Evolutionary conservation across 2,113 vertebrate species (phyloP), one percentile per base, ranked within the genome.

Genomic region (Cacatua alba): DNA sequence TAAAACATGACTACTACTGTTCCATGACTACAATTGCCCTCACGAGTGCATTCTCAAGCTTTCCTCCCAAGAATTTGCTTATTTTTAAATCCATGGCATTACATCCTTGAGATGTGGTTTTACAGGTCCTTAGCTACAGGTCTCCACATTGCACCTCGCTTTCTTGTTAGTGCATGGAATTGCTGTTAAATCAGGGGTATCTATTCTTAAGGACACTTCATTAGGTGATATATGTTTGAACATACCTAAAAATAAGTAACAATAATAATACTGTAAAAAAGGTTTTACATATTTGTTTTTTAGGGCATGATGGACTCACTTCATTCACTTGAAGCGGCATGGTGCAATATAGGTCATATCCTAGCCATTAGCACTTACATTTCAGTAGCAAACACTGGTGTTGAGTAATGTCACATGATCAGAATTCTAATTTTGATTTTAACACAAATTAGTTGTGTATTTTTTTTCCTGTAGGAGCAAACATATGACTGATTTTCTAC

Each of bases 341-440:
- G 2, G 20, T 90, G 83, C 52, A 95, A 92, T 86, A 95, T 82
- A 96, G 96, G 97, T 97, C 96, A 95, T 35, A 52, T 51, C 92
- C 90, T 94, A 91, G 94, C 94, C 92, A 97, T 89, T 90, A 97
- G 94, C 85, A 69, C 75, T 88, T 79, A 70, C 1, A 67, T 87
- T 91, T 95, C 94, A 94, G 69, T 37, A 89, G 94, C 78, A 94
- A 95, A 97, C 64, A 81, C 12, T 31, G 46, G 37, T 77, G 80
- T 43, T 94, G 96, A 96, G 88, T 95, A 94, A 97, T 59, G 65
- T 95, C 86, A 85, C 7, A 23, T 86, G 93, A 93, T 82, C 74
- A 90, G 52, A 46, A 83, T 79, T 83, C 68, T 82, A 78, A 90
- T 97, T 89, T 91, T 92, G 43, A 95, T 95, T 94, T 82, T 93